Evolutionary conservation across 2,113 vertebrate species (phyloP), one percentile per base, ranked within the genome.

Genomic region (Ondatra zibethicus): DNA sequence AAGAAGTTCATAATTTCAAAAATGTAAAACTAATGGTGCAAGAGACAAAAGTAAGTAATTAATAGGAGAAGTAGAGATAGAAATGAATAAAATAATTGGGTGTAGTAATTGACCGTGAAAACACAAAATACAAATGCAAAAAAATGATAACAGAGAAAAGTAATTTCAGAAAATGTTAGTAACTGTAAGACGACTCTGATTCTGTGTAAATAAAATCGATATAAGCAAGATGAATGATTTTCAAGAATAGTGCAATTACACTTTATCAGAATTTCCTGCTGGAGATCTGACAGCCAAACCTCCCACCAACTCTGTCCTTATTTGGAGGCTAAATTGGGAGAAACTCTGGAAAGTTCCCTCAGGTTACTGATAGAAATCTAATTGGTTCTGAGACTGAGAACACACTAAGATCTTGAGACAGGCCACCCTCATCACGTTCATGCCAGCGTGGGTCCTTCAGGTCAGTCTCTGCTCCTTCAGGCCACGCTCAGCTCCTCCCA

Each of bases 1-100:
- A 92, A 84, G 3, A 94, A 93, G 47, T 82, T 91, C 81, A 63
- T 73, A n/a, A 76, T n/a, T 73, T 81, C 39, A 21, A 61, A 94
- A 92, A 84, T 23, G 8, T 19, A 31, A 66, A 92, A 50, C 84
- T 68, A 87, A 68, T 68, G 63, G 42, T 87, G 63, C 42, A 50
- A 68, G 84, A 87, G 42, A 50, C 42, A 47, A 87, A 63, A 45
- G 58, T 42, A 84, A 95, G 52, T 81, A 33, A 66, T 82, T 88
- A 82, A 5, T 65, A 55, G 36, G 23, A 90, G 0, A 91, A 78
- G 17, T 65, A 63, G n/a, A 47, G 63, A 36, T 31, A 27, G 14
- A 65, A 27, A 63, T 55, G 58, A 65, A 21, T 73, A 47, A 72
- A 89, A 65, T 50, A 89, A 87, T 17, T 81, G 45, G 10, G 19